phyloP scores from a whole-genome alignment of 2,797 vertebrate species.

The Pristis pectinata region DNA sequence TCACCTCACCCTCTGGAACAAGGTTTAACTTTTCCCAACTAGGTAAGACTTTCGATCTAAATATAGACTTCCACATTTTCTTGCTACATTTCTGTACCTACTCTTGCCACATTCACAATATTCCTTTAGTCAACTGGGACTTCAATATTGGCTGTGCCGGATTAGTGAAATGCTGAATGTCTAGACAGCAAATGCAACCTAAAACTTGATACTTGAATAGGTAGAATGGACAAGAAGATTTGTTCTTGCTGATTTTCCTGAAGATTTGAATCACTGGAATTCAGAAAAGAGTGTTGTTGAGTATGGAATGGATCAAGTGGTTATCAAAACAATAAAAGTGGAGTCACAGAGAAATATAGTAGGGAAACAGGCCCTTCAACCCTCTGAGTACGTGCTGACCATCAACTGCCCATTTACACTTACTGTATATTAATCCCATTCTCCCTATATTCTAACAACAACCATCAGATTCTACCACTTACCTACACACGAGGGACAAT shows the following conservation, averaged over 20 bases:
- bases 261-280: neutral
- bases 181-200: neutral
- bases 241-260: neutral
- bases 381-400: no score
- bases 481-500: no score
- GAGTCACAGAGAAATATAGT: no score
- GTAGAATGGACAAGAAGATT: neutral
- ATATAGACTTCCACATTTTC: neutral
- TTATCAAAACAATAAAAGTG: neutral
- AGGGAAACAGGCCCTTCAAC: no score
- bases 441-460: no score
- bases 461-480: no score
- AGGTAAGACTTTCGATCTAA: conserved; percentile 57
- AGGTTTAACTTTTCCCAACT: conserved; percentile 93
- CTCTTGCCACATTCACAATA: neutral
- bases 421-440: no score
- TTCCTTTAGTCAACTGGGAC: neutral
- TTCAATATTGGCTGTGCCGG: neutral
- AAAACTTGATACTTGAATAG: neutral
- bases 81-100: no score
- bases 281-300: neutral
- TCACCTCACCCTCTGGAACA: conserved; percentile 87
- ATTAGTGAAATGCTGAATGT: neutral
- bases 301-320: neutral
- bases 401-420: no score